Base-by-base conservation (phyloP, 2,797 vertebrate species). In the Balearica regulorum region DNA sequence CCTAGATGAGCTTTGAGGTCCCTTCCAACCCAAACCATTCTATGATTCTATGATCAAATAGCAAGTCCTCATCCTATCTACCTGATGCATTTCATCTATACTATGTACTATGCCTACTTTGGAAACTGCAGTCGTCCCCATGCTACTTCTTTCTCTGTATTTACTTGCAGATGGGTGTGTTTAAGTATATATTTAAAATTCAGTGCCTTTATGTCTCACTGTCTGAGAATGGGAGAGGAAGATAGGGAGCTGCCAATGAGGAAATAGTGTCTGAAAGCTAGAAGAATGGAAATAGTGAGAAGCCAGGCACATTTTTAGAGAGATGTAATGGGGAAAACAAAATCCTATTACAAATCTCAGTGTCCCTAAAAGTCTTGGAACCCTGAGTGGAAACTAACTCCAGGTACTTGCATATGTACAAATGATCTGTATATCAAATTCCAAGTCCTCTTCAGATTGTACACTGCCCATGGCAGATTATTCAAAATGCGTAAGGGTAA, bases 171-270 rank as follows among this genome's bases (percentile, higher is more conserved):
- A 55, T 96, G 91, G 72, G 48, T 70, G 92, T 94, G 89, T 87
- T 93, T 84, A 85, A 83, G 37, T 60, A 83, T 80, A 39, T 82
- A 65, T 88, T 95, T 90, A 94, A 96, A 86, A 91, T 77, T 81
- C 65, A 81, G 11, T 90, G 82, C 71, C 80, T 94, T 96, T 94
- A 73, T 96, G 95, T 90, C 96, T 97, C 94, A 95, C 96, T 96
- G 92, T 96, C 93, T 94, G 93, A 96, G 92, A 97, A 95, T 95
- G 95, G 89, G 87, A 94, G 84, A 97, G 93, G 91, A 97, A 95
- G 95, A 94, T 80, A 85, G 91, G 70, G 55, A 92, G n/a, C 81
- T 97, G 96, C 96, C 97, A 96, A 51, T 80, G 76, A 96, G 95
- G 96, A 97, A 97, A 96, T 91, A 89, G 48, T 46, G 90, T 94